Percentiles rank a stretch among this genome's conserved stretches.
phyloP scores from a whole-genome alignment of 2,113 vertebrate genomes.

The Pungitius pungitius region DNA sequence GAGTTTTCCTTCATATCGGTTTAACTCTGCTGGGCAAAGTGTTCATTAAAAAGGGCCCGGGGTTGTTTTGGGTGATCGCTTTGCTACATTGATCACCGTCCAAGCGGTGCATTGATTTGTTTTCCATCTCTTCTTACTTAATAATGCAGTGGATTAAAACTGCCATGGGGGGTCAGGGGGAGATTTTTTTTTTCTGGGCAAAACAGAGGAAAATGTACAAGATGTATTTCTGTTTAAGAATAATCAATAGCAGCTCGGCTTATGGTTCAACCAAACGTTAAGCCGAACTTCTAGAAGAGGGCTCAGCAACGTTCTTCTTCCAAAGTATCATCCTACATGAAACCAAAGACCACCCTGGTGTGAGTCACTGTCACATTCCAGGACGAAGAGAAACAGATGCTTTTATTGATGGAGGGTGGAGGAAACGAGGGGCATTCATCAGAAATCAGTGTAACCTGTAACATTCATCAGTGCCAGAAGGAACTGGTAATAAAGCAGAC shows the following conservation, averaged over 20 bases:
- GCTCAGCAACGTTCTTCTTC: too few relatives aligned
- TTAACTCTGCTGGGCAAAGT: conserved; percentile 37
- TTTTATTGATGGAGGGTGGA: neutral
- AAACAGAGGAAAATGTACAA: conserved; percentile 8
- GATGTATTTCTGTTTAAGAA: conserved; percentile 37
- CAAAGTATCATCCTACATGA: conserved; percentile 8
- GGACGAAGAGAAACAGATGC: neutral
- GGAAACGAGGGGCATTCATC: neutral
- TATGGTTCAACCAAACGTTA: conserved; percentile 4
- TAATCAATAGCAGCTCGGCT: conserved; percentile 1
- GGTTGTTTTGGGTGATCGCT: conserved; percentile 48
- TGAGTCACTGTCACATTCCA: conserved; percentile 2
- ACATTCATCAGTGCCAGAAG: neutral
- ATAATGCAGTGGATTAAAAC: conserved; percentile 63
- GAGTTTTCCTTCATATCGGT: conserved; percentile 42
- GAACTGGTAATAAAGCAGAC: neutral
- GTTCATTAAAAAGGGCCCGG: conserved; percentile 56
- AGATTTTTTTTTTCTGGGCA: conserved; percentile 42
- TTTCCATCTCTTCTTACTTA: conserved; percentile 62
- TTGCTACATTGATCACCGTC: conserved; percentile 61
- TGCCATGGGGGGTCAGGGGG: conserved; percentile 45
- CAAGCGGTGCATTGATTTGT: conserved; percentile 65
- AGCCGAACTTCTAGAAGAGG: conserved; percentile 1
- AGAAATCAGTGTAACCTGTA: neutral
- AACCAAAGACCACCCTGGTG: conserved; percentile 12